Evolutionary conservation across 2,113 vertebrate species (phyloP), one percentile per base, ranked within the genome.

Genomic region (Centrocercus urophasianus): DNA sequence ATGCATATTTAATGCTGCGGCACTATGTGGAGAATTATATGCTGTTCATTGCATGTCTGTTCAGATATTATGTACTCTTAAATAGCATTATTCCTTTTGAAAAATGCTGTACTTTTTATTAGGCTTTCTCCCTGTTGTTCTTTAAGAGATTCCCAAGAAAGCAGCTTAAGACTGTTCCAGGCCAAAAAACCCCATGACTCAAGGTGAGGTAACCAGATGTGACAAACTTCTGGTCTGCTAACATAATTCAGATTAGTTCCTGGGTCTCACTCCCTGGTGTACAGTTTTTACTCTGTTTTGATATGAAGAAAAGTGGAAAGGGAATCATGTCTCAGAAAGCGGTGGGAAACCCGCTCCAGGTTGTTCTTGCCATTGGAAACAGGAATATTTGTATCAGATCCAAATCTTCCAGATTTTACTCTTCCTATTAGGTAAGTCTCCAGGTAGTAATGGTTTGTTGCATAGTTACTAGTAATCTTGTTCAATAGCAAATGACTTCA

Each of bases 1-100:
- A 97, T 72, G 93, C 97, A 92, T 95, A 97, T 95, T 98, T 97
- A 97, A 97, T 96, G 84, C 89, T 7, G 25, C 79, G 80, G 83
- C 61, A 96, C 96, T 97, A 97, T 43, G 63, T 94, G 65, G 57
- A 96, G 96, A 97, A 97, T 97, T 95, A 96, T 86, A 96, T 76
- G 88, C 74, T 94, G 38, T 45, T 97, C 93, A 69, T 28, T 95
- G 94, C 71, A 89, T 97, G 92, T 97, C 97, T 98, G 94, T 94
- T 97, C 95, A 96, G 79, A 88, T 89, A 97, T 86, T 87, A 97
- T 6, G 59, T 83, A 91, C 73, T 91, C 19, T 7, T 81, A 94
- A 92, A 88, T 19, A 91, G 85, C 73, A 94, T 83, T 94, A 93
- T 50, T 95, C 70, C 59, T 14, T 95, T 89, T 91, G 83, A 97